Conservation (phyloP, 2,888 invertebrate genomes). For the Mimas tiliae region DNA sequence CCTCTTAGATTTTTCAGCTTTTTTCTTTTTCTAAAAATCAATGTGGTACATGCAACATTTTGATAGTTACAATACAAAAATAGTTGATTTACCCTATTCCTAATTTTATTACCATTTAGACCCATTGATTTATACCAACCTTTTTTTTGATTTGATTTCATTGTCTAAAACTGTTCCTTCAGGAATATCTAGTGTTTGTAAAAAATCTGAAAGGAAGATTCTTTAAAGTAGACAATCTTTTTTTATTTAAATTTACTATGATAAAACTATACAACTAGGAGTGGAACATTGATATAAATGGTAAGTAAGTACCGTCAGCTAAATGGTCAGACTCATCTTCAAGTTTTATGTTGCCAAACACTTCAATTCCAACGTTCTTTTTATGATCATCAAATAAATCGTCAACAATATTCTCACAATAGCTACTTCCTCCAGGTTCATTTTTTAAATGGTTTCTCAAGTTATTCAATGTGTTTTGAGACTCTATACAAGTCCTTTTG, state of each 20-base stretch:
- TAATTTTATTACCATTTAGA: not conserved
- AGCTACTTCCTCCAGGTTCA: constrained; percentile 27
- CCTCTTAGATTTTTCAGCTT: constrained; percentile 42
- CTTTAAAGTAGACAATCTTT: not conserved
- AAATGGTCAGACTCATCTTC: constrained; percentile 9
- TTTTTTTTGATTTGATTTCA: constrained; percentile 32
- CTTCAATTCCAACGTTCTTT: not conserved
- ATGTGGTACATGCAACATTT: not conserved
- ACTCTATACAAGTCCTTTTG: constrained; percentile 69
- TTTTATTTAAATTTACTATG: not conserved
- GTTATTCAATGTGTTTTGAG: constrained; percentile 58
- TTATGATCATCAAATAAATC: constrained; percentile 8
- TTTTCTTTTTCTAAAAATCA: constrained; percentile 26
- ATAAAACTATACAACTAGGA: too few species aligned
- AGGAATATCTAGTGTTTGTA: constrained; percentile 31
- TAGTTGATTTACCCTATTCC: not conserved
- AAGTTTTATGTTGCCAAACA: not conserved
- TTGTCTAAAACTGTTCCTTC: constrained; percentile 32
- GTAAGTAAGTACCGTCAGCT: constrained; percentile 33
- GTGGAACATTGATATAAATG: too few species aligned
- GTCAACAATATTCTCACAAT: constrained; percentile 4
- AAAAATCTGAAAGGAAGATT: constrained; percentile 32
- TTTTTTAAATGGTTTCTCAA: constrained; percentile 44
- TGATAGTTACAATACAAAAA: not conserved
- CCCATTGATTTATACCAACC: too few species aligned